Percentiles rank a stretch among this genome's conserved stretches.
These are phyloP conservation scores for Dasysyrphus albostriatus DNA, from an alignment of 2,888 invertebrate species.

Conservation along the genomic window DNA sequence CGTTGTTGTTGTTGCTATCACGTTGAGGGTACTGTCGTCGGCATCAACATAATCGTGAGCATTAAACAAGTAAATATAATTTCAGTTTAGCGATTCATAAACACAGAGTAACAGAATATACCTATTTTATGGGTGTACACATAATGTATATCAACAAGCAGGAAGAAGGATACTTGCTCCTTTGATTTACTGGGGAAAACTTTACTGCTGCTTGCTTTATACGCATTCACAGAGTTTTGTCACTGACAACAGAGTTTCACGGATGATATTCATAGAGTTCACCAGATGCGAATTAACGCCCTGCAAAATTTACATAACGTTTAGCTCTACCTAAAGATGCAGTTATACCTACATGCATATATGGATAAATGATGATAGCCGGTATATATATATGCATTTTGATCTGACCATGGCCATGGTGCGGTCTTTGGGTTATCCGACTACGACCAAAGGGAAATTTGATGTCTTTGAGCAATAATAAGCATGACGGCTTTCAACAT, in stretches of 20 bases:
- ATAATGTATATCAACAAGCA: slow-evolving; percentile 1
- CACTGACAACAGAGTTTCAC: slow-evolving; percentile 30
- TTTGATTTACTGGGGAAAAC: slow-evolving; percentile 63
- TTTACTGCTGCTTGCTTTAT: slow-evolving; percentile 23
- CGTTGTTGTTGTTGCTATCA: too few species aligned
- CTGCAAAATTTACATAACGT: slow-evolving; percentile 29
- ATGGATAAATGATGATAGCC: neutral
- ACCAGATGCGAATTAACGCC: slow-evolving; percentile 37
- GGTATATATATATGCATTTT: neutral
- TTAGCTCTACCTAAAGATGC: neutral
- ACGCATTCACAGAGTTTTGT: slow-evolving; percentile 20
- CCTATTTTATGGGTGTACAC: neutral
- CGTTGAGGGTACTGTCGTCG: neutral
- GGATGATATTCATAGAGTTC: slow-evolving; percentile 1
- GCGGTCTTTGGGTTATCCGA: slow-evolving; percentile 1
- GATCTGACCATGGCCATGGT: neutral
- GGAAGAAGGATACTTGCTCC: slow-evolving; percentile 21
- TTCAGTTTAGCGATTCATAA: slow-evolving; percentile 40
- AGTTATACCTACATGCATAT: too few species aligned
- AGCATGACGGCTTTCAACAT: slow-evolving; percentile 6
- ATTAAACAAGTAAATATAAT: slow-evolving; percentile 52
- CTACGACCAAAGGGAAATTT: slow-evolving; percentile 17
- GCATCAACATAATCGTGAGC: slow-evolving; percentile 58
- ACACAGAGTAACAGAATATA: too few species aligned
- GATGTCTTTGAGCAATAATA: slow-evolving; percentile 25